Evolutionary conservation across 2,797 vertebrate species (phyloP), one percentile per base, ranked within the genome.

Genomic region (Philypnodon macrostomus): DNA sequence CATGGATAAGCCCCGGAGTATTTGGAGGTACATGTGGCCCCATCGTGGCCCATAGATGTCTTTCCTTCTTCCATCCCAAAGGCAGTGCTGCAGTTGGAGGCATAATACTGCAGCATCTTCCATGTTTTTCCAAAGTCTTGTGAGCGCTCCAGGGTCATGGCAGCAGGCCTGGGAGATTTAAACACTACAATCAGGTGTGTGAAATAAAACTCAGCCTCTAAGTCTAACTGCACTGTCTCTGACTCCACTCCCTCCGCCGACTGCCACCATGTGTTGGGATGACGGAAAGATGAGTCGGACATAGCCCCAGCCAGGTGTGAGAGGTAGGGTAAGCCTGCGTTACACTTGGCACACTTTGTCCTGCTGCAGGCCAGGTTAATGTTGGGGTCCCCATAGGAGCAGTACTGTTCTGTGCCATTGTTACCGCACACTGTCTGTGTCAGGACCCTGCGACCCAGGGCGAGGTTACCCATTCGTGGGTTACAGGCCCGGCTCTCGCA

Each of bases 261-360:
- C 82, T 98, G 97, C 96, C 97, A 98, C 97, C 97, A 98, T 0
- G 95, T 97, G 64, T 90, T 88, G 2, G 96, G 96, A 62, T 90
- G 89, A 21, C 87, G 90, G 86, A 99, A 98, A 1, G 95, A 90
- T 0, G 96, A 98, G 81, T 99, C 96, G 0, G 91, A 94, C 97
- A 98, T 98, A 72, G 92, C 91, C 0, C 88, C 75, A 0, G 96
- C 79, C 13, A 87, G 89, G 70, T 98, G 96, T 37, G 94, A 88
- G 55, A 91, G 88, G 37, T 84, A 90, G 0, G 86, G 73, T 0
- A 91, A 87, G 13, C 80, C 86, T 0, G 82, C 73, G 1, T 92
- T 94, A 79, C 96, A 98, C 49, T 91, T 91, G 63, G 85, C 76
- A 7, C 94, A 98, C 11, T 62, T 67, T 27, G 85, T 87, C 3